phyloP scores from a whole-genome alignment of 1,140 invertebrate species.

The Nasonia giraulti region DNA sequence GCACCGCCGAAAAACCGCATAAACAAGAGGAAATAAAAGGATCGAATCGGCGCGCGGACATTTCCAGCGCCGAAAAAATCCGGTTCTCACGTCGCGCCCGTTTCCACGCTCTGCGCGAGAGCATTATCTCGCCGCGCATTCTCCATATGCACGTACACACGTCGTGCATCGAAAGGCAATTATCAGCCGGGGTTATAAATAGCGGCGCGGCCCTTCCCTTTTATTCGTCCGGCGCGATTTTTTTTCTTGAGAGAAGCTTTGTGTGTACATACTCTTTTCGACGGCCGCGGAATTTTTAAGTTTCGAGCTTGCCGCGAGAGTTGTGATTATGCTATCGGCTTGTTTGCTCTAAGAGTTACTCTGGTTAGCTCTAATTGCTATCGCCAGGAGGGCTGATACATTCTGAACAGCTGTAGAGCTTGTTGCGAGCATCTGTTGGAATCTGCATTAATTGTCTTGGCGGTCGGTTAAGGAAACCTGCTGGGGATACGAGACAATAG shows the following conservation, averaged over 20 bases:
- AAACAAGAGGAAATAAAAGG: not conserved
- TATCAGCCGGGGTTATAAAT: slow-evolving; percentile 24
- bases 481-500: not conserved
- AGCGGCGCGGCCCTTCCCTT: slow-evolving; percentile 15
- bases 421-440: not conserved
- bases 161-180: slow-evolving; percentile 42
- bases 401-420: slow-evolving; percentile 6
- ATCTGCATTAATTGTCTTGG: slow-evolving; percentile 9
- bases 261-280: too few species aligned
- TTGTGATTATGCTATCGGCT: not conserved
- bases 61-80: slow-evolving; percentile 24
- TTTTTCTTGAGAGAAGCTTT: not conserved
- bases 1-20: not conserved
- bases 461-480: slow-evolving; percentile 11
- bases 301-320: too few species aligned
- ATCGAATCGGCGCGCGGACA: slow-evolving; percentile 5
- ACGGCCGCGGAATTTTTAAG: too few species aligned
- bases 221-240: not conserved
- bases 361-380: not conserved
- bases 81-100: slow-evolving; percentile 34
- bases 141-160: not conserved
- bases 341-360: too few species aligned
- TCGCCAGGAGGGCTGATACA: not conserved
- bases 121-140: not conserved
- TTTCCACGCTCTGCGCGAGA: not conserved